Base-by-base conservation (phyloP, 2,888 invertebrate species). In the Mythimna loreyi region DNA sequence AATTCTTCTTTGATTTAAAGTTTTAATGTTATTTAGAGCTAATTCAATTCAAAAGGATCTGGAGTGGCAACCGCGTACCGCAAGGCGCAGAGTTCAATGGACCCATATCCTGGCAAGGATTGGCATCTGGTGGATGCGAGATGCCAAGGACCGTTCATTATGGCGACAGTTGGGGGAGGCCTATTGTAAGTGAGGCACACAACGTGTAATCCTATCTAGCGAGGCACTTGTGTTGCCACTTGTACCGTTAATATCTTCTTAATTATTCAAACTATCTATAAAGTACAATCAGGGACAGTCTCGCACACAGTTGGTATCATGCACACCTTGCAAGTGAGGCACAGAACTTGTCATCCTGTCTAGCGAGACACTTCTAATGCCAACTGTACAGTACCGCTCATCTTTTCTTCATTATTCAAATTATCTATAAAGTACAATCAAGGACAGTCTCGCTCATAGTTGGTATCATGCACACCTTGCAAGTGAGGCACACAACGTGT, bases 341-440 rank as follows among this genome's bases (percentile, higher is more conserved):
- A 85, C 78, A 83, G 74, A 84, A 75, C 74, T 72, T 85, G 87
- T 87, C 87, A 87, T 86, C 85, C 87, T 83, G 83, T 76, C 81
- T 84, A 75, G 82, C 67, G 84, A 79, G 83, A 81, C 88, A 87
- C 87, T 86, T 87, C 85, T 82, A 86, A 76, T 82, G 72, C 76
- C 75, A 80, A 67, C 75, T 75, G 83, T 82, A 67, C 75, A 73
- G 83, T 82, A 82, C 78, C 75, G 71, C 68, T 40, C 1, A 40
- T 40, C 8, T 33, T 33, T 33, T 6, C n/a, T n/a, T n/a, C n/a
- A n/a, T n/a, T 33, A 33, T 33, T 33, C 3, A 33, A 33, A 33
- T 7, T 33, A 33, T 33, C 6, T 33, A 33, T 33, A 6, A 33
- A 33, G 33, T 6, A 6, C 33, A 4, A 8, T 33, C 33, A 6